Percentiles rank a stretch among this genome's conserved stretches.
These are phyloP conservation scores for Aphelocoma californica DNA, from an alignment of 2,797 vertebrate genomes.

Conservation along the genomic window DNA sequence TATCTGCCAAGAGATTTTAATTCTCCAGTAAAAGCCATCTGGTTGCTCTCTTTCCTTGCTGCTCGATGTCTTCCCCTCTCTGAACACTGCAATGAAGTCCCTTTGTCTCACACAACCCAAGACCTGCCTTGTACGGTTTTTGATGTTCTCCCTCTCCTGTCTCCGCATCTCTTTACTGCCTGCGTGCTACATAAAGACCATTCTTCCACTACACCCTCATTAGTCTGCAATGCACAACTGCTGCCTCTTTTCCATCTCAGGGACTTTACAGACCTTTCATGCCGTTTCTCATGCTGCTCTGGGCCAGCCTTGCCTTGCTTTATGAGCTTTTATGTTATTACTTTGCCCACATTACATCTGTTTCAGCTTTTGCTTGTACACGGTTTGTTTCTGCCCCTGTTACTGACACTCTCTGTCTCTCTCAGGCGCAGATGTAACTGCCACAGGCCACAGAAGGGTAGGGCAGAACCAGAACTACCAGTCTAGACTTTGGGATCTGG, in stretches of 20 bases:
- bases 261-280: background rate
- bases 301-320: background rate
- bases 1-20: background rate
- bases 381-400: background rate
- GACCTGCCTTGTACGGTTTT: background rate
- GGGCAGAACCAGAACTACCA: background rate
- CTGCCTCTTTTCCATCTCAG: background rate
- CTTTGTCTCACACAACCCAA: background rate
- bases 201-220: background rate
- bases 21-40: background rate
- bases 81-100: background rate
- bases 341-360: background rate
- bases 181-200: background rate
- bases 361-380: background rate
- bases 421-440: background rate
- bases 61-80: background rate
- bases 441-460: background rate
- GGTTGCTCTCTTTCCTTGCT: background rate
- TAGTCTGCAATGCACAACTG: background rate
- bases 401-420: background rate
- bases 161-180: background rate
- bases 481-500: background rate
- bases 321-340: background rate
- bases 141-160: background rate
- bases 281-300: background rate